Base-by-base conservation (phyloP, 2,113 vertebrate species). In the Onychorhynchus coronatus region DNA sequence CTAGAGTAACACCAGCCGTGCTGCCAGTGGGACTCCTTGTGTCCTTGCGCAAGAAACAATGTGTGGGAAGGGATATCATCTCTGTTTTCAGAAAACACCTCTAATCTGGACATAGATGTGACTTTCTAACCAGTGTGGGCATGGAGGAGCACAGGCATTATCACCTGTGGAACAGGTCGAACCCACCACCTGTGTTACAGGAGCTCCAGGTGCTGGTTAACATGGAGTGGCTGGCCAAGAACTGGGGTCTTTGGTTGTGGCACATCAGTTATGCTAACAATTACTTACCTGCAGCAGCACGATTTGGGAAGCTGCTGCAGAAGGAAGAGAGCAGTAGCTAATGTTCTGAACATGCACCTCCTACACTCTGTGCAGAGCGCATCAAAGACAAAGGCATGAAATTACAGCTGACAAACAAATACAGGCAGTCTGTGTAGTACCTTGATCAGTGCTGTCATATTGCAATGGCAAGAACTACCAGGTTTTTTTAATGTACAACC, bases 331-430 rank as follows among this genome's bases (percentile, higher is more conserved):
- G 47, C 19, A 30, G 37, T 8, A 89, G 42, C 33, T 81, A 10
- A 31, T 14, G n/a, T 46, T 62, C 58, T 79, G 91, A 78, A 37
- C 1, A 0, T 1, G 2, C 1, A 1, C 33, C 66, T 90, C 78
- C 82, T 61, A 53, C 1, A 1, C 44, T 49, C n/a, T 25, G 28
- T 44, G 33, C 33, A 39, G 66, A 82, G 58, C 44, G 61, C 33
- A 3, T 39, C 56, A 8, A 9, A 61, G 86, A 35, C 44, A 67
- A 62, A 62, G 63, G 41, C 0, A 7, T 83, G 67, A 96, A 80
- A 56, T 63, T 23, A 30, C 17, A 16, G 33, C 82, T 88, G 76
- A 16, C 33, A 50, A 30, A 5, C 55, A 39, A 18, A 31, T 27
- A 39, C 0, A 1, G 35, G 46, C 31, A 7, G 27, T 23, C 33